Conservation (phyloP, 2,888 invertebrate species). For the Halictus ligatus region DNA sequence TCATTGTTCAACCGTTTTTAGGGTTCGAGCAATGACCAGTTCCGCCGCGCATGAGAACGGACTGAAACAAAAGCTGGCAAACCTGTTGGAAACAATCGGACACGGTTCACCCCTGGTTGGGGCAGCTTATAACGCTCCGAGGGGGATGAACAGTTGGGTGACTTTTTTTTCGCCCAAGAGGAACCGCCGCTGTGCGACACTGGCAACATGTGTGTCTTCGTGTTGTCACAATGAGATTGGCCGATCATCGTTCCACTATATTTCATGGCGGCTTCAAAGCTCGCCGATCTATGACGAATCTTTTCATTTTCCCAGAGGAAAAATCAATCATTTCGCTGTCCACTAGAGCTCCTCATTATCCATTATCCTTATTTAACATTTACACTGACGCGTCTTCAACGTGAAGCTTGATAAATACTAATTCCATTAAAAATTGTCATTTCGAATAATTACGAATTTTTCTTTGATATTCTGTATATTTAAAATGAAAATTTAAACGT, state of each 20-base stretch:
- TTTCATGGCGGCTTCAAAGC: conserved; percentile 24
- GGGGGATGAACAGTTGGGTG: conserved; percentile 83
- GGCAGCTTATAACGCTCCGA: conserved; percentile 67
- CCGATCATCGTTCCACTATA: conserved; percentile 60
- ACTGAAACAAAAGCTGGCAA: conserved; percentile 82
- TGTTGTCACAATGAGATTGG: conserved; percentile 70
- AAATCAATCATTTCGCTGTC: background rate
- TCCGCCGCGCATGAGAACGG: conserved; percentile 81
- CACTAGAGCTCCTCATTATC: background rate
- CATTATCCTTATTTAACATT: background rate
- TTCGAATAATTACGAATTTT: background rate
- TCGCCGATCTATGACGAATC: background rate
- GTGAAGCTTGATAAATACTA: background rate
- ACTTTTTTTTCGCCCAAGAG: conserved; percentile 78
- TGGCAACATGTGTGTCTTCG: conserved; percentile 80
- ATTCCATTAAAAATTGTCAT: background rate
- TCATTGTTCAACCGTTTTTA: conserved; percentile 82
- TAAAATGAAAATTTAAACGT: too few species aligned
- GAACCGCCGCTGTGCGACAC: conserved; percentile 76
- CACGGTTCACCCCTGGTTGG: conserved; percentile 70
- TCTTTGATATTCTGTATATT: too few species aligned
- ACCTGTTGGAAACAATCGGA: conserved; percentile 83
- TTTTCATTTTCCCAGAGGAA: background rate
- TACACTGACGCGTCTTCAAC: background rate
- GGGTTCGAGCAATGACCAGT: conserved; percentile 81